Base-by-base conservation (phyloP, 1,140 invertebrate species). In the Pseudomyrmex sp. region DNA sequence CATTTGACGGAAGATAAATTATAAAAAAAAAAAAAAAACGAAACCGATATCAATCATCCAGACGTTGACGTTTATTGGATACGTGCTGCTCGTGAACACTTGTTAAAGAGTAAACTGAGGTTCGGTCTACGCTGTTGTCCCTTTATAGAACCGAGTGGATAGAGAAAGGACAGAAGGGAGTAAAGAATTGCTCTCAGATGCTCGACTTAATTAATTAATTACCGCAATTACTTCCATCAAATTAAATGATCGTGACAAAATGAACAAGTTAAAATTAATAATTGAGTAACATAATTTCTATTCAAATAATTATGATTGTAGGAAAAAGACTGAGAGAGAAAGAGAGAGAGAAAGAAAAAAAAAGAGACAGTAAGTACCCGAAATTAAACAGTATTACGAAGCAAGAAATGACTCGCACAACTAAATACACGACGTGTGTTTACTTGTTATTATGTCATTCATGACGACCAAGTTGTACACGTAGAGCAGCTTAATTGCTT, bases 21-120 rank as follows among this genome's bases (percentile, higher is more conserved):
- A 26, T 10, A 0, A 1, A 52, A n/a, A 12, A 23, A 74, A 0
- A 1, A 52, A n/a, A 12, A 23, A 74, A 61, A n/a, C 35, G 5
- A 35, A 35, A 65, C 26, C 2, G 66, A 76, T 76, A 76, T 76
- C 12, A 76, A 66, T 66, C 8, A 20, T 52, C 26, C 8, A 52
- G 23, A 50, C 5, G n/a, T 12, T 58, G 35, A 59, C 44, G 9
- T 63, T 75, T 13, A 10, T 73, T 58, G 63, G 26, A 75, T 75
- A 74, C 35, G 7, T 13, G 9, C 44, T 62, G 18, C 0, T 18
- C 18, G 62, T 46, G 56, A 48, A 54, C 23, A 70, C 9, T 70
- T 9, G 56, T 74, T 62, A 62, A 62, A 35, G 0, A 74, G 13
- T 46, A 23, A 48, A 72, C 23, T 72, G 69, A 72, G 56, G n/a